Percentiles rank a stretch among this genome's conserved stretches.
Conservation (phyloP, 2,797 vertebrate species). For the Eutrigla gurnardus region DNA sequence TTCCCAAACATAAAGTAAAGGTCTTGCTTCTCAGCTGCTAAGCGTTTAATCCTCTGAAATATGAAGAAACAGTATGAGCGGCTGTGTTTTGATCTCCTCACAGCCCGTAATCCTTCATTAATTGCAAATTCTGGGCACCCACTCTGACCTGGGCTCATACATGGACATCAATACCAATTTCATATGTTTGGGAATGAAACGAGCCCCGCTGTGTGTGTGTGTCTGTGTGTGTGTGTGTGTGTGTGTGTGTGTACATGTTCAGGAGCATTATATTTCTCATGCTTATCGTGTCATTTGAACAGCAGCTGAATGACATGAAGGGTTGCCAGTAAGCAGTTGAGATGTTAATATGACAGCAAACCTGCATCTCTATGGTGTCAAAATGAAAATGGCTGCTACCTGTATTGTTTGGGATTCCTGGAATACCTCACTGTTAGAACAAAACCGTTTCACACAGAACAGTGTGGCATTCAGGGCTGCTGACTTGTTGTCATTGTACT, state of each 20-base stretch:
- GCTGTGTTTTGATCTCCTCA: conserved; percentile 67
- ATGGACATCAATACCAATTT: conserved; percentile 36
- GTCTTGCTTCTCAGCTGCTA: conserved; percentile 40
- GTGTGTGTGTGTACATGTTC: too few species aligned
- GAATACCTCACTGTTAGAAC: conserved; percentile 26
- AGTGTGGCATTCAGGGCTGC: background rate
- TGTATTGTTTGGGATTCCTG: conserved; percentile 39
- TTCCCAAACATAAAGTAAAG: conserved; percentile 45
- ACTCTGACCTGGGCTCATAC: conserved; percentile 56
- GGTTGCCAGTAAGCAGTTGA: background rate
- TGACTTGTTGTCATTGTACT: background rate
- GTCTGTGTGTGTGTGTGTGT: too few species aligned
- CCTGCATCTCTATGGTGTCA: background rate
- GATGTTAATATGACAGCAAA: background rate
- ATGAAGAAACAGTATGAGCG: conserved; percentile 67
- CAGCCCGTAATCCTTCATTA: conserved; percentile 74
- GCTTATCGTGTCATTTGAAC: background rate
- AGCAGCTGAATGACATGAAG: background rate
- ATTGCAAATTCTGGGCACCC: conserved; percentile 67
- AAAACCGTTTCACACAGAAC: conserved; percentile 11
- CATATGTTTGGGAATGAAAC: conserved; percentile 27
- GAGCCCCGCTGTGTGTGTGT: conserved; percentile 2
- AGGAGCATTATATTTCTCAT: background rate
- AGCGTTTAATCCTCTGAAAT: conserved; percentile 74
- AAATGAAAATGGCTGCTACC: conserved; percentile 27